Conservation (phyloP, 1,140 invertebrate species). For the Luehdorfia chinensis region DNA sequence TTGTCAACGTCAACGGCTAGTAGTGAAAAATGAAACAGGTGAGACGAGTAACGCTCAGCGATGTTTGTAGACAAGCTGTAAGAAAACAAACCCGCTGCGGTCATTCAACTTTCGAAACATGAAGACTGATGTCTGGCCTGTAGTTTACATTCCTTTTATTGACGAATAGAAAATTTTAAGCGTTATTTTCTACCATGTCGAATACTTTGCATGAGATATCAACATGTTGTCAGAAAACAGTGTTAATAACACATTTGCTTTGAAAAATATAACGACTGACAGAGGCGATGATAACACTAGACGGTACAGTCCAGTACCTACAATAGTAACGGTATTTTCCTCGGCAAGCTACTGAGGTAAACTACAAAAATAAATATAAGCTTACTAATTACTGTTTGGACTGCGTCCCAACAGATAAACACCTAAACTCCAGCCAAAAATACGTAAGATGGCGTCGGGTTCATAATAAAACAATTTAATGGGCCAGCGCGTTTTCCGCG, state of each 20-base stretch:
- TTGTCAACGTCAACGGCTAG: slow-evolving; percentile 35
- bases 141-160: slow-evolving; percentile 19
- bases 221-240: not conserved
- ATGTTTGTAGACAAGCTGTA: slow-evolving; percentile 38
- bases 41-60: slow-evolving; percentile 30
- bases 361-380: slow-evolving; percentile 59
- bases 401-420: slow-evolving; percentile 73
- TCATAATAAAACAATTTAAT: slow-evolving; percentile 78
- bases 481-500: slow-evolving; percentile 75
- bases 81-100: slow-evolving; percentile 44
- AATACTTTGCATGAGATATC: not conserved
- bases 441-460: slow-evolving; percentile 73
- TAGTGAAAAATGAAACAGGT: slow-evolving; percentile 63
- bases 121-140: slow-evolving; percentile 30
- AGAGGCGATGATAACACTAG: slow-evolving; percentile 11
- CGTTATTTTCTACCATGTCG: not conserved
- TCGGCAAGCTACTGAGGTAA: slow-evolving; percentile 32
- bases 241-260: no score
- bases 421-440: slow-evolving; percentile 74
- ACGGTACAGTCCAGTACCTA: not conserved
- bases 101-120: slow-evolving; percentile 46
- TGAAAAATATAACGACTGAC: slow-evolving; percentile 2
- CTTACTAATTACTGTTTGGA: slow-evolving; percentile 73
- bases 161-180: slow-evolving; percentile 11
- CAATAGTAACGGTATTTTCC: slow-evolving; percentile 23